These are phyloP conservation scores for Ophiothrix spiculata DNA, from an alignment of 35 echinoderm and acorn worm genomes.

Conservation along the genomic window DNA sequence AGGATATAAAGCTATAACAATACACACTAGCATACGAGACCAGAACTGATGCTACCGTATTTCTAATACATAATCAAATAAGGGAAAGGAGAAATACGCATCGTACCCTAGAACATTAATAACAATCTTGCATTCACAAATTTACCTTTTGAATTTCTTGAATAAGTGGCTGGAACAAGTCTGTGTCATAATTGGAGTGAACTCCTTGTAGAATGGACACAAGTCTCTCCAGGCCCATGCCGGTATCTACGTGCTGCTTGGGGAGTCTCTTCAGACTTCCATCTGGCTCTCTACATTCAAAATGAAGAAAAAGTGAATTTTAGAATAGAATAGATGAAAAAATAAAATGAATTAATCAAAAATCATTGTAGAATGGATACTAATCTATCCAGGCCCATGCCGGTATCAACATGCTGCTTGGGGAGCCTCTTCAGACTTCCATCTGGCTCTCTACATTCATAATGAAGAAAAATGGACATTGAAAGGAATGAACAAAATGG, in stretches of 20 bases:
- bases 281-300: slow-evolving; percentile 64
- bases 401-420: slow-evolving; percentile 83
- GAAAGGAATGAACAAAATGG: too few species aligned
- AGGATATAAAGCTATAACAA: too few species aligned
- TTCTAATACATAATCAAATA: too few species aligned
- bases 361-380: slow-evolving; percentile 89
- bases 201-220: slow-evolving; percentile 88
- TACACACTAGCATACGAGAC: too few species aligned
- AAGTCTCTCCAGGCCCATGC: slow-evolving; percentile 91
- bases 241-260: slow-evolving; percentile 83
- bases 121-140: too few species aligned
- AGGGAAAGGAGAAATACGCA: too few species aligned
- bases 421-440: slow-evolving; percentile 62
- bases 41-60: too few species aligned
- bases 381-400: slow-evolving; percentile 91
- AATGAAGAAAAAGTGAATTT: too few species aligned
- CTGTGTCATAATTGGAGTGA: slow-evolving; percentile 92
- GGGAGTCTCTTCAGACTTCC: slow-evolving; percentile 62
- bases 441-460: slow-evolving; percentile 64
- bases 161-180: slow-evolving; percentile 84
- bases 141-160: slow-evolving; percentile 79
- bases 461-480: too few species aligned
- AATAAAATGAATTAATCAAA: too few species aligned
- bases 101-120: too few species aligned
- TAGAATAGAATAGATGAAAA: too few species aligned